Conservation (phyloP, 1,140 invertebrate species). For the Odontomachus brunneus region DNA sequence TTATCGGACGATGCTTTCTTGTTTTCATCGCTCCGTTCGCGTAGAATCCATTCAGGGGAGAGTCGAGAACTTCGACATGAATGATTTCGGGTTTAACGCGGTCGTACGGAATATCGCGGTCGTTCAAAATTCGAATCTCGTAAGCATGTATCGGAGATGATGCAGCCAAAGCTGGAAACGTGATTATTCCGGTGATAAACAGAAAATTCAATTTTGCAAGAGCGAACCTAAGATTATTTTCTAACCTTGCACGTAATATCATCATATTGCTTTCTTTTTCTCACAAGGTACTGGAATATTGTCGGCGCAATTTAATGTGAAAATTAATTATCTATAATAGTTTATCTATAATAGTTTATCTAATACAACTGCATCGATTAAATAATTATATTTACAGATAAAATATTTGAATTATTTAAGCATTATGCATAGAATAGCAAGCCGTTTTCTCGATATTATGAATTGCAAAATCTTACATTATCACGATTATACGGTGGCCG, state of each 20-base stretch:
- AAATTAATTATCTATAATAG: neutral
- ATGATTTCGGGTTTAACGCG: slow-evolving; percentile 51
- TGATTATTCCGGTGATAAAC: slow-evolving; percentile 35
- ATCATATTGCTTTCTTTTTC: slow-evolving; percentile 16
- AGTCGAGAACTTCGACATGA: slow-evolving; percentile 45
- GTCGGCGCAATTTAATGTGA: neutral
- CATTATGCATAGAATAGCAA: too few relatives aligned
- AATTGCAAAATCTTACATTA: neutral
- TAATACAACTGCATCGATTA: too few relatives aligned
- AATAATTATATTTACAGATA: neutral
- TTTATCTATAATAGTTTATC: too few relatives aligned
- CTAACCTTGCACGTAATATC: slow-evolving; percentile 14
- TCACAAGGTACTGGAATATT: neutral
- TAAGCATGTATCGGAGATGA: slow-evolving; percentile 30
- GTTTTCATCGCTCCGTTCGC: slow-evolving; percentile 40
- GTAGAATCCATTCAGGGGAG: slow-evolving; percentile 9
- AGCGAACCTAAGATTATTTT: neutral
- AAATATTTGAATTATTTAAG: neutral
- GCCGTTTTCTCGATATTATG: neutral
- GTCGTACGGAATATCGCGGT: slow-evolving; percentile 7
- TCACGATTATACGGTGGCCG: too few relatives aligned
- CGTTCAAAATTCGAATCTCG: slow-evolving; percentile 45
- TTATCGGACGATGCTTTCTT: slow-evolving; percentile 16
- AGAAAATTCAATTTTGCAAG: slow-evolving; percentile 33
- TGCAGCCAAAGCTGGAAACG: slow-evolving; percentile 3